These are phyloP conservation scores for Schizaphis graminum DNA, from an alignment of 2,888 invertebrate species.

Conservation along the genomic window DNA sequence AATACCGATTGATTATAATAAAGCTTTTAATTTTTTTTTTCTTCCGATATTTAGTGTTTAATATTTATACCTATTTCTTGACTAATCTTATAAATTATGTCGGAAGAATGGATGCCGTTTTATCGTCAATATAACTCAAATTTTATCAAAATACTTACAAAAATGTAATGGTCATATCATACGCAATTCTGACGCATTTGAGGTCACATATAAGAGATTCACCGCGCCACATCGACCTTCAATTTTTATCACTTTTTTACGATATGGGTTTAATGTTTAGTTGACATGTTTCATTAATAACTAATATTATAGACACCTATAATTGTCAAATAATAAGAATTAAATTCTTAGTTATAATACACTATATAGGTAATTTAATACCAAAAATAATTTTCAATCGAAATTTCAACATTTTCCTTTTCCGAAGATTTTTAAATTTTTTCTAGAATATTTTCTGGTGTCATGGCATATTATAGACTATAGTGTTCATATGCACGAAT, in stretches of 20 bases:
- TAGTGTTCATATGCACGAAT: constrained; percentile 11
- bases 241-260: constrained; percentile 17
- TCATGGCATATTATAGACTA: constrained; percentile 46
- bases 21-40: background rate
- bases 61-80: background rate
- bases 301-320: background rate
- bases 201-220: background rate
- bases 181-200: background rate
- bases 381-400: background rate
- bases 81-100: background rate
- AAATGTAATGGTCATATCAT: background rate
- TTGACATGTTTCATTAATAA: background rate
- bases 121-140: background rate
- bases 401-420: background rate
- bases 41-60: background rate
- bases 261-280: background rate
- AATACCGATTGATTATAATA: background rate
- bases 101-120: background rate
- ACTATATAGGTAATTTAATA: background rate
- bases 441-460: constrained; percentile 9
- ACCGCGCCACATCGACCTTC: background rate
- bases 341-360: background rate
- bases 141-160: background rate
- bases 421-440: background rate
- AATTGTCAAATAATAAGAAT: background rate